Percentiles rank a stretch among this genome's conserved stretches.
These are phyloP conservation scores for Mimumesa dahlbomi DNA, from an alignment of 2,888 invertebrate genomes.

Conservation along the genomic window DNA sequence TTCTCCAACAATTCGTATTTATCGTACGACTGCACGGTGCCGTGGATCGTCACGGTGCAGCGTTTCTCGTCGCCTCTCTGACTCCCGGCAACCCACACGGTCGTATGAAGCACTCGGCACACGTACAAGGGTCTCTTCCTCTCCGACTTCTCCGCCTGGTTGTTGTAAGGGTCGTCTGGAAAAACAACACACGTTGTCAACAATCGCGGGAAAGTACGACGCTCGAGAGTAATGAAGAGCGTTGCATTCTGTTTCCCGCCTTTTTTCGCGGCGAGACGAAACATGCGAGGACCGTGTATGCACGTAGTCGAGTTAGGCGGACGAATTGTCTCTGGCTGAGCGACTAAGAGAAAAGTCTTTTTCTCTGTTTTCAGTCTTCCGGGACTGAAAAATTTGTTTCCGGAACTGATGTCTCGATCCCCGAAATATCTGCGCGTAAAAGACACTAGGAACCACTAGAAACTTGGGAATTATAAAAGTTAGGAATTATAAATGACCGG, in stretches of 20 bases:
- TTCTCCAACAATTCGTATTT: slow-evolving; percentile 89
- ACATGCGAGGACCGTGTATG: background rate
- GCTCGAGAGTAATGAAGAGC: background rate
- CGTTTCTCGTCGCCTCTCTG: slow-evolving; percentile 83
- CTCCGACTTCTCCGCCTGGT: slow-evolving; percentile 58
- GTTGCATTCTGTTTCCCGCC: no score
- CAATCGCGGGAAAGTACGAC: background rate
- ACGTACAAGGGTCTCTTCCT: slow-evolving; percentile 82
- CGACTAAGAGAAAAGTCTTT: no score
- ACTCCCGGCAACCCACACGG: slow-evolving; percentile 88
- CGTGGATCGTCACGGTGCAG: slow-evolving; percentile 85
- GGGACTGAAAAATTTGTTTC: no score
- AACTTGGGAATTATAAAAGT: no score
- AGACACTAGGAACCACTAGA: no score
- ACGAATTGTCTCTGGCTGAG: no score
- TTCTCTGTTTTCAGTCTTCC: no score
- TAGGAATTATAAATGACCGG: no score
- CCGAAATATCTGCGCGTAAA: no score
- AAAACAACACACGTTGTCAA: slow-evolving; percentile 9
- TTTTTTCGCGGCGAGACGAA: background rate
- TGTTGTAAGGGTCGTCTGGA: slow-evolving; percentile 56
- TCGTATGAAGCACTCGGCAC: slow-evolving; percentile 87
- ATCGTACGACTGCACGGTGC: slow-evolving; percentile 82
- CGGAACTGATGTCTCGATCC: no score
- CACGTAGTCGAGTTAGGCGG: no score